Evolutionary conservation across 64 coral and sea anemone genomes (phyloP), one percentile per base, ranked within the genome.

Genomic region (Catalaphyllia jardinei): DNA sequence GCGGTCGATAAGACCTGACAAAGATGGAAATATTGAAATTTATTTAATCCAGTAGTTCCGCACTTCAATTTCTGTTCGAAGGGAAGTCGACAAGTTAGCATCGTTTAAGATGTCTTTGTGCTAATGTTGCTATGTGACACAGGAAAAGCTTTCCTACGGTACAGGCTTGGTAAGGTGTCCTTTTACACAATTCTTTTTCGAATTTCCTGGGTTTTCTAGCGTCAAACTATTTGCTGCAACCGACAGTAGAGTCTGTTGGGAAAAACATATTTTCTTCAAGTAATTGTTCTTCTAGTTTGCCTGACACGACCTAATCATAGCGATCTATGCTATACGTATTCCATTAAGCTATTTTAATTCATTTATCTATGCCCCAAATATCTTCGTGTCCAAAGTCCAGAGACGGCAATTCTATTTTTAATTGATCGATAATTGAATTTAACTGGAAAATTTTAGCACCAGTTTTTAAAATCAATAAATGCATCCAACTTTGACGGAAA

Each of bases 1-100:
- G 81, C 81, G 81, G 81, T 85, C 31, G 33, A 15, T 50, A 71
- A 67, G 81, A 85, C 81, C 62, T 71, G 81, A 52, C 62, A 85
- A 71, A 79, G 71, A 69, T 85, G 63, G 81, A 85, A 72, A 85
- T 71, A 85, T 85, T 24, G 63, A 85, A 27, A 69, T 71, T 84
- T 84, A 67, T 85, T 71, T 71, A 25, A 85, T 71, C 35, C 38
- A 6, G 35, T 12, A 69, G 3, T 71, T 50, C 62, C 15, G 81
- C 20, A 13, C 42, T 85, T 85, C 22, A 71, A 39, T 71, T 85
- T 85, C 81, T 71, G 24, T 27, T n/a, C 4, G 22, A 85, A 85
- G 81, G 20, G 67, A 85, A 64, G 60, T 4, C 27, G 35, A 17
- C 35, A 17, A n/a, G 60, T 51, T 51, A 29, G 81, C 64, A 52